phyloP scores from a whole-genome alignment of 2,888 invertebrate species.

The Gisinianus flammeolus region DNA sequence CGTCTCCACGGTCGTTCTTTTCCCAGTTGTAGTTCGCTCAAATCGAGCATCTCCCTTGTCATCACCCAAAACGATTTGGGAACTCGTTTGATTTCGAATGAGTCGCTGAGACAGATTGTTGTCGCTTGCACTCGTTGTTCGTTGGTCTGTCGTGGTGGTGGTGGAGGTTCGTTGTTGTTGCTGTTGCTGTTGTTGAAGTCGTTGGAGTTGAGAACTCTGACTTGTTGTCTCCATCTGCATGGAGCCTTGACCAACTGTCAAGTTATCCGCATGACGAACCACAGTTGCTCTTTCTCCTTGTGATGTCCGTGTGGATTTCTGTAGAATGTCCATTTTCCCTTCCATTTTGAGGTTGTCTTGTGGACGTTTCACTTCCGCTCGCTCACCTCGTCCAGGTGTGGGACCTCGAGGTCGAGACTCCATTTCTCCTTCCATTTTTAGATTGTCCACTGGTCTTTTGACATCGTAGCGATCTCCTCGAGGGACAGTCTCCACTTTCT shows the following conservation, averaged over 20 bases:
- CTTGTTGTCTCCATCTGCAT: constrained; percentile 54
- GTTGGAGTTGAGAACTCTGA: constrained; percentile 31
- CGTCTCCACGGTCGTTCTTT: constrained; percentile 51
- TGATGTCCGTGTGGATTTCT: constrained; percentile 19
- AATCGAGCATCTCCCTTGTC: constrained; percentile 55
- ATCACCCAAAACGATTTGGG: constrained; percentile 52
- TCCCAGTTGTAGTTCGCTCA: constrained; percentile 50
- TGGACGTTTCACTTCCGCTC: constrained; percentile 62
- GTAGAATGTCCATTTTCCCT: constrained; percentile 63
- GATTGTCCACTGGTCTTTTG: constrained; percentile 65
- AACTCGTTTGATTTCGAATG: constrained; percentile 42
- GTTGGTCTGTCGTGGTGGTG: not conserved
- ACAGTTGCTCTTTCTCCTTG: constrained; percentile 56
- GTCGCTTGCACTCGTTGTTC: constrained; percentile 7
- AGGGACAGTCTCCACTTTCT: constrained; percentile 61
- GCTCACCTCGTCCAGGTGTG: constrained; percentile 61
- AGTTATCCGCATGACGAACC: constrained; percentile 56
- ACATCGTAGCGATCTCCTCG: constrained; percentile 63
- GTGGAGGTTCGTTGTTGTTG: not conserved
- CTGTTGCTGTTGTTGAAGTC: not conserved
- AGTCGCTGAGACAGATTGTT: constrained; percentile 8
- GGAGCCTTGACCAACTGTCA: constrained; percentile 53
- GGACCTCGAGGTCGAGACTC: constrained; percentile 62
- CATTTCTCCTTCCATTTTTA: constrained; percentile 49
- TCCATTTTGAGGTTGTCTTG: constrained; percentile 70